A percentile compares a stretch with the other conserved stretches of the same genome.
phyloP scores from a whole-genome alignment of 2,888 invertebrate genomes.

The Epiblema foenella region DNA sequence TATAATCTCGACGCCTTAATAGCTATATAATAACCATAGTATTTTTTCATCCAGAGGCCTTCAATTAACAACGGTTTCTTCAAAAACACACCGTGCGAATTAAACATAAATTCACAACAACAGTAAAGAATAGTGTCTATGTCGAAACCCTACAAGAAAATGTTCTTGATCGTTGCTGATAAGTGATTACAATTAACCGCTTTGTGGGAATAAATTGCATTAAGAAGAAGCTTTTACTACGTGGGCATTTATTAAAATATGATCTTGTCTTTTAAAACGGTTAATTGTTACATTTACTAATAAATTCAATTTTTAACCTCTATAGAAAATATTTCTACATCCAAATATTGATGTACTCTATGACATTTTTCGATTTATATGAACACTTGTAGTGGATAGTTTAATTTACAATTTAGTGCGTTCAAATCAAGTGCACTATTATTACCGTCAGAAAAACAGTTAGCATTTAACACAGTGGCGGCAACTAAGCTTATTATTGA shows the following conservation, averaged over 20 bases:
- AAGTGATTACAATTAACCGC: constrained; percentile 72
- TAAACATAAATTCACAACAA: constrained; percentile 43
- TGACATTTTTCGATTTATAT: too few species aligned
- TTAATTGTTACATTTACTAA: too few species aligned
- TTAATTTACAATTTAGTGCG: not conserved
- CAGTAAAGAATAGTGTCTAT: constrained; percentile 54
- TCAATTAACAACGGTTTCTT: constrained; percentile 35
- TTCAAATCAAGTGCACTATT: too few species aligned
- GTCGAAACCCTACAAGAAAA: constrained; percentile 69
- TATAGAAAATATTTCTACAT: too few species aligned
- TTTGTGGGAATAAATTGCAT: constrained; percentile 76
- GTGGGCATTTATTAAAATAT: constrained; percentile 57
- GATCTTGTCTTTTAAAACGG: constrained; percentile 47
- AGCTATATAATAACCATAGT: constrained; percentile 2
- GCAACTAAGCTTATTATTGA: not conserved
- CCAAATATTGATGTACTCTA: too few species aligned
- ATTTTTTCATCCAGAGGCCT: constrained; percentile 16
- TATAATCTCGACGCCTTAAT: not conserved
- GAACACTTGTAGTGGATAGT: too few species aligned
- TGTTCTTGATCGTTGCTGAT: constrained; percentile 68
- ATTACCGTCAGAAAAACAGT: not conserved
- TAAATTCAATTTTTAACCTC: too few species aligned
- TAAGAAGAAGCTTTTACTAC: constrained; percentile 70
- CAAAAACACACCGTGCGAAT: constrained; percentile 49
- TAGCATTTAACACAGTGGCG: not conserved